Percentiles rank a stretch among this genome's conserved stretches.
Conservation (phyloP, 2,113 vertebrate species). For the Ictalurus furcatus region DNA sequence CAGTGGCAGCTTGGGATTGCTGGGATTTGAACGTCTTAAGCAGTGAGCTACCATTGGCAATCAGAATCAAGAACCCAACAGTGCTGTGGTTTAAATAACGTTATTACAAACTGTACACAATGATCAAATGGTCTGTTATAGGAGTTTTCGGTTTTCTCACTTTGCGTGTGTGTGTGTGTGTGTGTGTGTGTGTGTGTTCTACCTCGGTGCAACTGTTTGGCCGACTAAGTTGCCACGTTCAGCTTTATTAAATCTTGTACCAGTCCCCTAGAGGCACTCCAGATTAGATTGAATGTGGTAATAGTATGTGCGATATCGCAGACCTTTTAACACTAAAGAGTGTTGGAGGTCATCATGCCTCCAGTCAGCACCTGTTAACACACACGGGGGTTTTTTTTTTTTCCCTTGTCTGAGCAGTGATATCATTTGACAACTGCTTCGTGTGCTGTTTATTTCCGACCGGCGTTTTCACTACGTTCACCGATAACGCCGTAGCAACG, state of each 20-base stretch:
- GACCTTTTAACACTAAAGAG: conserved; percentile 23
- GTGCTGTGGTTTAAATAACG: background rate
- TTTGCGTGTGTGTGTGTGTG: background rate
- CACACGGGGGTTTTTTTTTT: background rate
- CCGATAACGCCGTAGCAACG: background rate
- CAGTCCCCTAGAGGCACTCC: conserved; percentile 60
- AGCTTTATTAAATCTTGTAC: conserved; percentile 73
- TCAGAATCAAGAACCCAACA: background rate
- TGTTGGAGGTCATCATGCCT: conserved; percentile 47
- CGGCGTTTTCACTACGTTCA: background rate
- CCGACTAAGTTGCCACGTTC: conserved; percentile 70
- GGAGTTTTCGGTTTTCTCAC: background rate
- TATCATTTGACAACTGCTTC: conserved; percentile 39
- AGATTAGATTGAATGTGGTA: conserved; percentile 71
- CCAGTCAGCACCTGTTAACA: conserved; percentile 31
- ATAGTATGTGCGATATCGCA: conserved; percentile 57
- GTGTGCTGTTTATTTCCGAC: conserved; percentile 39
- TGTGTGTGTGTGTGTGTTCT: conserved; percentile 6
- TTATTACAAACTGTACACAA: background rate
- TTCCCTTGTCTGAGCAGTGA: background rate
- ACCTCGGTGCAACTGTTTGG: conserved; percentile 23
- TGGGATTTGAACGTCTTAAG: too few relatives aligned
- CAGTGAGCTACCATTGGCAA: too few relatives aligned
- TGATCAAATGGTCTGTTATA: background rate
- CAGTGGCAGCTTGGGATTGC: too few relatives aligned